These are phyloP conservation scores for Chamaea fasciata DNA, from an alignment of 2,113 vertebrate genomes.

Conservation along the genomic window DNA sequence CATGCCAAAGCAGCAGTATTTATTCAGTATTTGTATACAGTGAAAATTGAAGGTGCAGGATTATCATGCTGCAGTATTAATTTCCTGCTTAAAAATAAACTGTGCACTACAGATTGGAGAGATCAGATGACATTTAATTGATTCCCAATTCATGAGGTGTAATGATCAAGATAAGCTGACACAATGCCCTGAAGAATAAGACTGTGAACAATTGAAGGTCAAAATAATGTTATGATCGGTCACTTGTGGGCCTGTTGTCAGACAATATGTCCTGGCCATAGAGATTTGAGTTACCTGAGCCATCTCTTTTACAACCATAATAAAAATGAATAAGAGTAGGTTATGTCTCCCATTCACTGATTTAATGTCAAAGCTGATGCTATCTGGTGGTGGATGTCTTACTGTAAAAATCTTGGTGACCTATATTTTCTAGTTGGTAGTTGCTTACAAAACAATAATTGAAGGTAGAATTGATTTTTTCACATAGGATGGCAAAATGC, in stretches of 20 bases:
- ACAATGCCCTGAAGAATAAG: neutral
- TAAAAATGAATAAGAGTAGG: neutral
- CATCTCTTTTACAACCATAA: neutral
- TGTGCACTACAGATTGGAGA: neutral
- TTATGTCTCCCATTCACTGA: neutral
- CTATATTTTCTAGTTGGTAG: neutral
- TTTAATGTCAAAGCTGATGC: neutral
- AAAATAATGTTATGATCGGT: neutral
- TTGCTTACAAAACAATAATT: neutral
- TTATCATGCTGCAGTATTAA: neutral
- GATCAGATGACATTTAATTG: neutral
- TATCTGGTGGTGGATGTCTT: neutral
- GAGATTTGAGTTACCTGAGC: neutral
- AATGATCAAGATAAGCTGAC: neutral
- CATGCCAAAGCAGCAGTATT: neutral
- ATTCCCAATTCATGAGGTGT: neutral
- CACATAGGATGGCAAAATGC: neutral
- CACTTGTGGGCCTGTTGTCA: neutral
- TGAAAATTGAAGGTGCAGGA: neutral
- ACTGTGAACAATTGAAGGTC: neutral
- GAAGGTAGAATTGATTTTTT: neutral
- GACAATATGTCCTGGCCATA: neutral
- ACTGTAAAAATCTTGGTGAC: neutral
- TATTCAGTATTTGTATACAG: neutral
- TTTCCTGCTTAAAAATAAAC: conserved; percentile 2